These are phyloP conservation scores for Poeciliopsis prolifica DNA, from an alignment of 2,113 vertebrate genomes.

Conservation along the genomic window DNA sequence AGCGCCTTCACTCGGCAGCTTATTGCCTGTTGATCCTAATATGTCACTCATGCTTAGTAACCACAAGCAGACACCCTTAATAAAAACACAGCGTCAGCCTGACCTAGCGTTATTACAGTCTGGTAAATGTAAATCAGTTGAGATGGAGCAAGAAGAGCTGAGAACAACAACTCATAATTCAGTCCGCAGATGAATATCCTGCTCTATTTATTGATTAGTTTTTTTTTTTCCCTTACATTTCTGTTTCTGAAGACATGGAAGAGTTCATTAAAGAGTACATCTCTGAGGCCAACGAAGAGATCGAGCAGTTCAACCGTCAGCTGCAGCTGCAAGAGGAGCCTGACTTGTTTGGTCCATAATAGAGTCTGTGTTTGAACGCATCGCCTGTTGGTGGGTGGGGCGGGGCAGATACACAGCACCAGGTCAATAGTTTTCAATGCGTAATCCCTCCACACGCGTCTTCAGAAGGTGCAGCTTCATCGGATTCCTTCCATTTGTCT, in stretches of 20 bases:
- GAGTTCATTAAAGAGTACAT: conserved; percentile 92
- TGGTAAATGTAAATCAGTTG: neutral
- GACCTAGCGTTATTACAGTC: neutral
- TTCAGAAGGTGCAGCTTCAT: conserved; percentile 12
- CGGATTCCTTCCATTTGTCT: neutral
- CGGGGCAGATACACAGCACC: too few species aligned
- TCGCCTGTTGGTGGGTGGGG: neutral
- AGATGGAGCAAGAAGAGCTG: neutral
- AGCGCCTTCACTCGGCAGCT: neutral
- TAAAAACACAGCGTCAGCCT: neutral
- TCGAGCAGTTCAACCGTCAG: conserved; percentile 90
- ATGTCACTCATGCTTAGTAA: neutral
- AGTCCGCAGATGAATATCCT: neutral
- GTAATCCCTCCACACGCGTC: conserved; percentile 21
- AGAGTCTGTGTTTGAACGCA: neutral
- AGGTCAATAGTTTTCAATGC: conserved; percentile 5
- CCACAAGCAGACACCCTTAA: neutral
- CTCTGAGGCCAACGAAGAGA: conserved; percentile 89
- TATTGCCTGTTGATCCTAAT: neutral
- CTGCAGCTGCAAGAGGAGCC: conserved; percentile 87
- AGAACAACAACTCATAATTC: neutral
- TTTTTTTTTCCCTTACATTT: conserved; percentile 77
- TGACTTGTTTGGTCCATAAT: conserved; percentile 88
- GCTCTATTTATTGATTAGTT: neutral
- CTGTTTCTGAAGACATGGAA: conserved; percentile 87